Base-by-base conservation (phyloP, 2,113 vertebrate genomes). In the Leptobrachium ailaonicum region DNA sequence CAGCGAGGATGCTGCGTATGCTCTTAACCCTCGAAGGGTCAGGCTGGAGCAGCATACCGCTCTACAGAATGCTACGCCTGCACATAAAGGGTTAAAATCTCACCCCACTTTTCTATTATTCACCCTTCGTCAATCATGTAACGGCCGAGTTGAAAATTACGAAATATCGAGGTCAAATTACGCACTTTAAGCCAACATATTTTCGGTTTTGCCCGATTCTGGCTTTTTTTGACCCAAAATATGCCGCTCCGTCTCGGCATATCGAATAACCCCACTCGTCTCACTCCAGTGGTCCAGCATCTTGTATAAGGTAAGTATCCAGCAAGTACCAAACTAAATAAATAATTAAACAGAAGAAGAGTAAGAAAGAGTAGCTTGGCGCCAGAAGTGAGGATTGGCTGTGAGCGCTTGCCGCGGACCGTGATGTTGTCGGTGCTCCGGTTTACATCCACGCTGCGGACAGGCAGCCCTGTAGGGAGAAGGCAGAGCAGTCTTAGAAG, bases 361-460 rank as follows among this genome's bases (percentile, higher is more conserved):
- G n/a, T n/a, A n/a, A n/a, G 42, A 47, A 42, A 68, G 44, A 41
- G 13, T 56, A 87, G 87, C 89, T 73, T 41, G 73, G 85, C 66
- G 85, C 76, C 92, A 90, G 97, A 99, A 97, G 97, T 96, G 93
- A 99, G 97, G 71, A 98, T n/a, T 94, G 85, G 97, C 97, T 45
- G 97, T 99, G 90, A 98, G 96, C 83, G 97, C 97, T 92, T 99
- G 97, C 85, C n/a, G n/a, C 97, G 95, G 91, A 99, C 96, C 88
- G 97, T 99, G 93, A 99, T 98, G 96, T 98, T 99, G 94, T 99
- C 97, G 72, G 96, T 98, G 86, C 96, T 94, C 87, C 96, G 95
- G 93, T 95, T 97, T 94, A 96, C 96, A 94, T 98, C 96, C 95
- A 97, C 96, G 90, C 96, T 98, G 90, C 96, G 96, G 90, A 98